These are phyloP conservation scores for Melinaea menophilus DNA, from an alignment of 2,888 invertebrate genomes.

Conservation along the genomic window DNA sequence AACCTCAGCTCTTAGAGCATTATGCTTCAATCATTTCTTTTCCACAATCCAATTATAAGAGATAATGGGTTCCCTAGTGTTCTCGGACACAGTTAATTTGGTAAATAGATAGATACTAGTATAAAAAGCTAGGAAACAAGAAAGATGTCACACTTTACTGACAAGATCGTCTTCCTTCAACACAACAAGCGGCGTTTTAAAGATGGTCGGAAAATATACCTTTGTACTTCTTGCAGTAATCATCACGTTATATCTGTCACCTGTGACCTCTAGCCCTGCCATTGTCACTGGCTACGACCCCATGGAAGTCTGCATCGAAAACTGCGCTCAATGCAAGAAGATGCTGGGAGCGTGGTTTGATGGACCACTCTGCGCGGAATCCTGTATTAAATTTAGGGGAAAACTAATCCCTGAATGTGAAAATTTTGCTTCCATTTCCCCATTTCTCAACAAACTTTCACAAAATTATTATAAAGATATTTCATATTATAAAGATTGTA, in stretches of 20 bases:
- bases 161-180: neutral
- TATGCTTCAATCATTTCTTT: too few species aligned
- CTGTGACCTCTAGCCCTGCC: constrained; percentile 16
- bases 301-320: constrained; percentile 86
- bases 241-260: constrained; percentile 4
- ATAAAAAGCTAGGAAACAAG: neutral
- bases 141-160: neutral
- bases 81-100: neutral
- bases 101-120: neutral
- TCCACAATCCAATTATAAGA: too few species aligned
- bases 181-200: neutral
- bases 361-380: constrained; percentile 90
- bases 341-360: constrained; percentile 93
- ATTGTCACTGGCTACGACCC: constrained; percentile 71
- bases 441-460: constrained; percentile 80
- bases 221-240: constrained; percentile 6
- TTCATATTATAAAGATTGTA: too few species aligned
- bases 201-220: constrained; percentile 14
- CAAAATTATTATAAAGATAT: too few species aligned
- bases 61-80: neutral
- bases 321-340: constrained; percentile 93
- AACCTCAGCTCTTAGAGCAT: too few species aligned
- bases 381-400: constrained; percentile 89
- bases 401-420: constrained; percentile 92
- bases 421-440: constrained; percentile 87